Conservation (phyloP, 1,140 invertebrate species). For the Conopomorpha cramerella region DNA sequence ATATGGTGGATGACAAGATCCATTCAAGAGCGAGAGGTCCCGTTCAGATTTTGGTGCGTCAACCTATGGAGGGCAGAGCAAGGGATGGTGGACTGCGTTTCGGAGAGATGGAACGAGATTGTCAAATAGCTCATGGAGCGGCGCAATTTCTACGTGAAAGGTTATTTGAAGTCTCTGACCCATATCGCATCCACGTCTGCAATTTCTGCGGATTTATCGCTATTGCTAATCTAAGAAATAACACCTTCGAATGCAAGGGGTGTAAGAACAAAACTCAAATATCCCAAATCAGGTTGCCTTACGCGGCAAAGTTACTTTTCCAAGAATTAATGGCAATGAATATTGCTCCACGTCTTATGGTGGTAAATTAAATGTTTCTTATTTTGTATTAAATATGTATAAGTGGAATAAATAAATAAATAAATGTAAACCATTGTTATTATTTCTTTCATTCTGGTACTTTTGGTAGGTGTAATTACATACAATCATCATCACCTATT, state of each 20-base stretch:
- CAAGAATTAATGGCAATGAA: conserved; percentile 99
- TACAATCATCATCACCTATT: too few relatives aligned
- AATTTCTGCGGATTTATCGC: conserved; percentile 97
- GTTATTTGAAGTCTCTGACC: conserved; percentile 98
- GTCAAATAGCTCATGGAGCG: conserved; percentile 98
- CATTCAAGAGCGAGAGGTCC: conserved; percentile 96
- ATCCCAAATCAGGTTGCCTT: conserved; percentile 94
- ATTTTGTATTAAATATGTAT: too few relatives aligned
- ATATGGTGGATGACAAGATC: conserved; percentile 99
- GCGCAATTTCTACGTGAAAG: conserved; percentile 96
- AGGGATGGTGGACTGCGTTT: conserved; percentile 98
- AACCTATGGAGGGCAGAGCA: conserved; percentile 98
- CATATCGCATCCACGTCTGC: conserved; percentile 95
- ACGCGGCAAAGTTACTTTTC: conserved; percentile 97
- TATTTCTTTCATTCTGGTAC: too few relatives aligned
- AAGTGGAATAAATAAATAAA: conserved; percentile 8
- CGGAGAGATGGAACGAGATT: conserved; percentile 99
- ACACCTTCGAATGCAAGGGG: conserved; percentile 97
- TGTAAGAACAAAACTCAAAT: conserved; percentile 98
- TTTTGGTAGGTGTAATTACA: too few relatives aligned
- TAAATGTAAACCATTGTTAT: conserved; percentile 5
- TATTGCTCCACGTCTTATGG: conserved; percentile 95
- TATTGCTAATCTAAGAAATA: conserved; percentile 95
- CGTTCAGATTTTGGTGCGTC: conserved; percentile 95
- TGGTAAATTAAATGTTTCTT: conserved; percentile 62